These are phyloP conservation scores for Drosophila mettleri DNA, from an alignment of 2,888 invertebrate species.

Conservation along the genomic window DNA sequence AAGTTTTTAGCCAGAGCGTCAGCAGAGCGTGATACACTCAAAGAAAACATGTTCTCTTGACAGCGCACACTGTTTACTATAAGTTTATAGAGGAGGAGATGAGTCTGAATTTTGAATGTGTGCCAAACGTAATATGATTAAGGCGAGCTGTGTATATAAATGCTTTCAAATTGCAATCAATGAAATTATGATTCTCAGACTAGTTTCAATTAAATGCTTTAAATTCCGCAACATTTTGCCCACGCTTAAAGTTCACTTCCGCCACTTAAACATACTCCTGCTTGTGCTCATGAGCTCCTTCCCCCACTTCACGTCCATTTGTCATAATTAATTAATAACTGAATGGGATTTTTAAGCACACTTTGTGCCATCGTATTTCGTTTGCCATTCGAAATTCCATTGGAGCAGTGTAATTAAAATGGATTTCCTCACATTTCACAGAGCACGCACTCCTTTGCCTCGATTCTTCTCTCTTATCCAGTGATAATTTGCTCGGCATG, in stretches of 20 bases:
- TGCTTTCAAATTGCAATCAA: not conserved
- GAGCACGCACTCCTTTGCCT: not conserved
- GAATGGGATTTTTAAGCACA: conserved; percentile 16
- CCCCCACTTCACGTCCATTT: not conserved
- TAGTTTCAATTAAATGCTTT: not conserved
- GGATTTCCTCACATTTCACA: conserved; percentile 13
- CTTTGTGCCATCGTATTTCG: conserved; percentile 12
- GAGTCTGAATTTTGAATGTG: not conserved
- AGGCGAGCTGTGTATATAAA: not conserved
- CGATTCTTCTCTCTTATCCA: not conserved
- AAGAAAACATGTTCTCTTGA: conserved; percentile 10
- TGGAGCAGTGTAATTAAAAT: conserved; percentile 44
- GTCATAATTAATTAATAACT: conserved; percentile 35
- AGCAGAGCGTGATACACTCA: conserved; percentile 53
- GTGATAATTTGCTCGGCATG: conserved; percentile 19
- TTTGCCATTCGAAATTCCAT: conserved; percentile 25
- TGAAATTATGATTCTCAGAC: no score
- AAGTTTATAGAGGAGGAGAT: not conserved
- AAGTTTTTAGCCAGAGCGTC: conserved; percentile 57
- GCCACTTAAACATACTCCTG: not conserved
- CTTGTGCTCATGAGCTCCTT: no score
- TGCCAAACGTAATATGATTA: not conserved
- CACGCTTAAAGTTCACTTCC: not conserved
- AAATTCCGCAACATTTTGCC: not conserved
- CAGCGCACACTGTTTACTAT: not conserved